Evolutionary conservation across 2,113 vertebrate genomes (phyloP).

Genomic region (Eubucco bourcierii): DNA sequence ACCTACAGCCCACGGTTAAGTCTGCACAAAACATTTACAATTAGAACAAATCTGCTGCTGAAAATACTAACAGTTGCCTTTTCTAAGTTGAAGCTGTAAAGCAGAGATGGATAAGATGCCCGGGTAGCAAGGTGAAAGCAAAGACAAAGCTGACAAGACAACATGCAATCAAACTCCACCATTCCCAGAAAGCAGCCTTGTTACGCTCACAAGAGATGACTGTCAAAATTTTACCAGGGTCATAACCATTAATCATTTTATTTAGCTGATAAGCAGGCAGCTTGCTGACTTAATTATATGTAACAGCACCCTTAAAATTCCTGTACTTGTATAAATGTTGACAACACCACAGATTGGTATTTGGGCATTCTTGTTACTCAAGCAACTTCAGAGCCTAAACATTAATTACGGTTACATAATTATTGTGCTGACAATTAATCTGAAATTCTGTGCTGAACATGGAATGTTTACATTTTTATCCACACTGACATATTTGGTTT

Average conservation of each 20-base stretch:
- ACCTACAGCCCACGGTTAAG: background rate
- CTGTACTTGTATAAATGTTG: constrained; percentile 35
- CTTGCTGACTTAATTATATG: constrained; percentile 59
- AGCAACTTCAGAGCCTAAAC: constrained; percentile 36
- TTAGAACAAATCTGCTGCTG: background rate
- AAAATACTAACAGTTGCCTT: background rate
- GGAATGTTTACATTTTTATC: constrained; percentile 50
- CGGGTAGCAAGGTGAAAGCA: constrained; percentile 50
- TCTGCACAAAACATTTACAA: background rate
- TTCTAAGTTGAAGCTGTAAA: background rate
- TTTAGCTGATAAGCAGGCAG: constrained; percentile 57
- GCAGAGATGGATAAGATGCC: background rate
- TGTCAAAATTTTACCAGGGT: constrained; percentile 40
- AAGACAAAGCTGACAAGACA: constrained; percentile 25
- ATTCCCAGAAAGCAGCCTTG: background rate
- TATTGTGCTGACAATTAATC: constrained; percentile 61
- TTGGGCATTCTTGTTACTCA: constrained; percentile 36
- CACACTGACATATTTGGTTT: constrained; percentile 58
- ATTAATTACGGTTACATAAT: constrained; percentile 67
- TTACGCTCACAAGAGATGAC: background rate
- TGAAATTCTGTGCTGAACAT: constrained; percentile 32
- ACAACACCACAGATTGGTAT: constrained; percentile 40
- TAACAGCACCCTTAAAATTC: constrained; percentile 47
- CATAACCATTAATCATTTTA: constrained; percentile 48
- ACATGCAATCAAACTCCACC: background rate